phyloP scores from a whole-genome alignment of 1,140 invertebrate species.

The Cyphomyrmex costatus region DNA sequence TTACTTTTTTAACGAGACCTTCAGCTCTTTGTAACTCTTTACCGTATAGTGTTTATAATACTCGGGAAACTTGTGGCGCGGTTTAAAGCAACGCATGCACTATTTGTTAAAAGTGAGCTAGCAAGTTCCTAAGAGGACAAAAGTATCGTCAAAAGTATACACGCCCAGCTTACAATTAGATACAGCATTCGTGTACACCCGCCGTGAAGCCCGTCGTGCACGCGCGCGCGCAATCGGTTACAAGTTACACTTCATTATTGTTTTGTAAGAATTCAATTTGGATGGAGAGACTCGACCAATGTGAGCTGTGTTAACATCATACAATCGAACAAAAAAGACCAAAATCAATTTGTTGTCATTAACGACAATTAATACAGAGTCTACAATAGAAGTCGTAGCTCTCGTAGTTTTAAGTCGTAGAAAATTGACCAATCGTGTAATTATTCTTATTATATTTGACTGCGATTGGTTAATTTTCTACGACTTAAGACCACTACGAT shows the following conservation, averaged over 20 bases:
- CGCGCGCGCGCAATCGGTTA: slow-evolving; percentile 56
- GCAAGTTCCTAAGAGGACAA: slow-evolving; percentile 85
- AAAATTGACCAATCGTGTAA: no score
- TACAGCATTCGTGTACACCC: slow-evolving; percentile 86
- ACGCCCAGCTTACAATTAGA: slow-evolving; percentile 84
- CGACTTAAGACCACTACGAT: no score
- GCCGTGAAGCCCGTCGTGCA: slow-evolving; percentile 77
- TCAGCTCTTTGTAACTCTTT: neutral
- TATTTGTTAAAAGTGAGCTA: slow-evolving; percentile 87
- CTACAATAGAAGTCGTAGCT: no score
- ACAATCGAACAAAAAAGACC: neutral
- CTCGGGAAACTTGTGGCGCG: slow-evolving; percentile 81
- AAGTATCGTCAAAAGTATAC: slow-evolving; percentile 84
- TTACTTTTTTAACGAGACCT: no score
- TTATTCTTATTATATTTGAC: no score
- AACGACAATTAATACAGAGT: neutral
- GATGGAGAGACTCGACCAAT: neutral
- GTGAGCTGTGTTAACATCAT: neutral
- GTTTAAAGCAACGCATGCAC: slow-evolving; percentile 84
- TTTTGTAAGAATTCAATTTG: neutral
- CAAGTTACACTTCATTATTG: neutral
- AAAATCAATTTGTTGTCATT: neutral
- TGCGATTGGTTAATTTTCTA: no score
- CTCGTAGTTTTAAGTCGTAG: no score
- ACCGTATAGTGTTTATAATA: neutral